These are phyloP conservation scores for Mythimna vitellina DNA, from an alignment of 2,888 invertebrate genomes.

Conservation along the genomic window DNA sequence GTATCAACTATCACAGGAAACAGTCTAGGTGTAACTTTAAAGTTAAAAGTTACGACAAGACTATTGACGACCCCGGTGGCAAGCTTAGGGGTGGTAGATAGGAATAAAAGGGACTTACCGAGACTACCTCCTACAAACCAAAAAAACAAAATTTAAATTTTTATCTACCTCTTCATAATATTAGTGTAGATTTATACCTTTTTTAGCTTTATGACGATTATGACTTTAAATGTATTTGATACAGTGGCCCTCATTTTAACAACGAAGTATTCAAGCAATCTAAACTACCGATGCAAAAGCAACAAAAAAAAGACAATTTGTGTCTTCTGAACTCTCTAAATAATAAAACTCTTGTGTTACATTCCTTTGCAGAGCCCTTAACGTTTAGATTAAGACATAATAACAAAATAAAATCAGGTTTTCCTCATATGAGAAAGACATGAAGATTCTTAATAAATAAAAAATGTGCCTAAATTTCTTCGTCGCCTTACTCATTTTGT, in stretches of 20 bases:
- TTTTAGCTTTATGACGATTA: not conserved
- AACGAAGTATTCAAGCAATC: not conserved
- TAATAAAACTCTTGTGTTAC: constrained; percentile 29
- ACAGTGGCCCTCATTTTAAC: not conserved
- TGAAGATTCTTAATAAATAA: constrained; percentile 39
- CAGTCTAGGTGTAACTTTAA: no score
- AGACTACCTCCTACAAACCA: no score
- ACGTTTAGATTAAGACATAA: constrained; percentile 33
- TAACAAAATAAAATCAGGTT: constrained; percentile 43
- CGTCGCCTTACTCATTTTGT: constrained; percentile 16
- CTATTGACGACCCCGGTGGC: no score
- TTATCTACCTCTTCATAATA: no score
- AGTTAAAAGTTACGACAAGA: no score
- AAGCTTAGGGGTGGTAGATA: no score
- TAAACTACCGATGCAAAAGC: not conserved
- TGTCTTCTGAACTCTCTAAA: constrained; percentile 3
- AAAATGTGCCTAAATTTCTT: constrained; percentile 21
- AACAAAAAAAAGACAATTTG: not conserved
- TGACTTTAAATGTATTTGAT: not conserved
- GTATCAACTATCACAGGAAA: no score
- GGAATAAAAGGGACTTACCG: no score
- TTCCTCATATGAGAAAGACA: constrained; percentile 23
- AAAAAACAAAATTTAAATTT: no score
- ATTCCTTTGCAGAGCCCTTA: constrained; percentile 12
- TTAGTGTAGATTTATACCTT: no score